Conservation (phyloP, 2,113 vertebrate genomes). For the Charina bottae region DNA sequence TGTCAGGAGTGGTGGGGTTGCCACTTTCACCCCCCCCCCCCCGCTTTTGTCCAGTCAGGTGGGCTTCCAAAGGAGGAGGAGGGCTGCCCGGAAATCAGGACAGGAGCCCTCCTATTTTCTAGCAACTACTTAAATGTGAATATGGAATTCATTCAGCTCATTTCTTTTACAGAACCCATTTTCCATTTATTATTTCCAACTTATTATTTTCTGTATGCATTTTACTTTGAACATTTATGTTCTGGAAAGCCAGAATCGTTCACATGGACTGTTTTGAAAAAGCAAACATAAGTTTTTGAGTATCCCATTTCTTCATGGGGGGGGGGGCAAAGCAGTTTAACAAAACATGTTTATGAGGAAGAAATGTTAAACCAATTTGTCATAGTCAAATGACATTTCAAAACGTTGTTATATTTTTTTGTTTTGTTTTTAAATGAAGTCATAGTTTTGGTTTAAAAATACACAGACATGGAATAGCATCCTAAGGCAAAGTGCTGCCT, state of each 20-base stretch:
- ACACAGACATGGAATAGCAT: neutral
- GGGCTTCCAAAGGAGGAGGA: neutral
- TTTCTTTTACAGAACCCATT: neutral
- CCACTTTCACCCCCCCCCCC: neutral
- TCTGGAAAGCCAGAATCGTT: neutral
- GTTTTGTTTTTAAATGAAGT: neutral
- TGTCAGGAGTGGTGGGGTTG: neutral
- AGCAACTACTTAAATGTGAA: neutral
- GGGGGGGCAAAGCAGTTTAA: neutral
- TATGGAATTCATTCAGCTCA: neutral
- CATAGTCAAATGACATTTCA: conserved; percentile 16
- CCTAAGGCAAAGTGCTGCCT: neutral
- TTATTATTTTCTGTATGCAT: neutral
- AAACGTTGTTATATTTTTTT: conserved; percentile 2
- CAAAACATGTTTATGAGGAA: conserved; percentile 25
- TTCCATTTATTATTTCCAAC: neutral
- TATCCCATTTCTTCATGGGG: neutral
- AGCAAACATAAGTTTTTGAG: neutral
- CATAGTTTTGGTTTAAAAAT: conserved; percentile 5
- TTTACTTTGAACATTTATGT: neutral
- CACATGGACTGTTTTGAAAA: neutral
- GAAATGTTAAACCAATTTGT: conserved; percentile 23
- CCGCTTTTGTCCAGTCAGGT: neutral
- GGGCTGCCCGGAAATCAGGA: neutral
- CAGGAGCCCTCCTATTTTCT: neutral